Conservation (phyloP, 2,888 invertebrate species). For the Tineola bisselliella region DNA sequence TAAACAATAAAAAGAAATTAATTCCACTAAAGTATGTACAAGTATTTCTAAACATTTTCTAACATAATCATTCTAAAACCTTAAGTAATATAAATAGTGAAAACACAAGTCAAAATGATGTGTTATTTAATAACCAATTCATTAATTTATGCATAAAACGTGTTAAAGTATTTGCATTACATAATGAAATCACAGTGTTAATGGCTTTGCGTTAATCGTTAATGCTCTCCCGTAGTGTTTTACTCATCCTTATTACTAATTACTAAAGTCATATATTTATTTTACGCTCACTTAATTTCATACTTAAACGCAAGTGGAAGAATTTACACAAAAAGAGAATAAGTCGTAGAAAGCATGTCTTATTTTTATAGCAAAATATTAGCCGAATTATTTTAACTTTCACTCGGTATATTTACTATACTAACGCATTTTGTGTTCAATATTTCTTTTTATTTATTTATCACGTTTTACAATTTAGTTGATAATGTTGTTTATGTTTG, state of each 20-base stretch:
- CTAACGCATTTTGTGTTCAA: neutral
- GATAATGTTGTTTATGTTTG: neutral
- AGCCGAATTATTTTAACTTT: neutral
- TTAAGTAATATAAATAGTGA: no score
- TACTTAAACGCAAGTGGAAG: neutral
- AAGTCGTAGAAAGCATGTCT: constrained; percentile 1
- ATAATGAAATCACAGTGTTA: neutral
- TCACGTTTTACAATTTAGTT: neutral
- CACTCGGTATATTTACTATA: neutral
- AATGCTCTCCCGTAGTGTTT: neutral
- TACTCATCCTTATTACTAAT: neutral
- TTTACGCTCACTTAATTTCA: constrained; percentile 11
- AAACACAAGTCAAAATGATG: no score
- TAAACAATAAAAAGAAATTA: no score
- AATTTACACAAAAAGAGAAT: neutral
- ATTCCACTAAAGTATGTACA: no score
- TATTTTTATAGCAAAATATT: constrained; percentile 9
- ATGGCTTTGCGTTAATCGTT: neutral
- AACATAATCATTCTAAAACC: no score
- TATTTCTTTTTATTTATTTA: neutral
- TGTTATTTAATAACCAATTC: no score
- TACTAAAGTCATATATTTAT: neutral
- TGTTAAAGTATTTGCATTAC: neutral
- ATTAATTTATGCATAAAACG: no score
- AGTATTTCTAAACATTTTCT: no score